Base-by-base conservation (phyloP, 2,888 invertebrate species). In the Hyalella azteca region DNA sequence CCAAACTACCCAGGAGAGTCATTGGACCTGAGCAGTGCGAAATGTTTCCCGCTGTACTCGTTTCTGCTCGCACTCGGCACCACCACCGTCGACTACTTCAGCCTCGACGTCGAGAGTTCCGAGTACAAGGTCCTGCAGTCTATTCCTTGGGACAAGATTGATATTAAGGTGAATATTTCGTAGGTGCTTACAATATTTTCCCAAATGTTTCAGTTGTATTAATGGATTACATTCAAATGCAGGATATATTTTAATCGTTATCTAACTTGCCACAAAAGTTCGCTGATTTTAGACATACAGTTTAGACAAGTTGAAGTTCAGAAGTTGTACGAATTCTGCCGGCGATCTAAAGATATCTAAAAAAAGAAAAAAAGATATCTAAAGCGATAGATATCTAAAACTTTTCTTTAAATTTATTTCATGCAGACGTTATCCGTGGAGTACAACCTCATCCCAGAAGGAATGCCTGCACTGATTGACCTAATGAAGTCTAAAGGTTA, bases 21-120 rank as follows among this genome's bases (percentile, higher is more conserved):
- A 80, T n/a, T 32, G 81, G 84, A 29, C 87, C n/a, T 87, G 59
- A 86, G 89, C 2, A 86, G 87, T 48, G 89, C 90, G 1, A 90
- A 90, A 85, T 91, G 90, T 85, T 89, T 90, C 84, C 90, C 91
- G 0, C 86, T 91, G 5, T 88, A 88, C 77, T 88, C 90, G 4
- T 88, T 89, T 80, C 86, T 90, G 82, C 84, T 88, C 11, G 89
- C 90, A 1, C 86, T 90, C 15, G 88, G 89, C 81, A 85, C 88
- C 39, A 88, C 88, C 19, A 88, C 87, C 0, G 87, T 91, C 4
- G 90, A 91, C 86, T 90, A 90, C 85, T 89, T 91, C 84, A 90
- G 90, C 85, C 87, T 91, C 32, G 91, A 91, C 85, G 88, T 91
- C 9, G 90, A 91, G 85, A 90, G 90, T 2, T 87, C 88, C 73